A percentile compares a stretch with the other conserved stretches of the same genome.
These are phyloP conservation scores for Xiphias gladius DNA, from an alignment of 2,113 vertebrate species.

Conservation along the genomic window DNA sequence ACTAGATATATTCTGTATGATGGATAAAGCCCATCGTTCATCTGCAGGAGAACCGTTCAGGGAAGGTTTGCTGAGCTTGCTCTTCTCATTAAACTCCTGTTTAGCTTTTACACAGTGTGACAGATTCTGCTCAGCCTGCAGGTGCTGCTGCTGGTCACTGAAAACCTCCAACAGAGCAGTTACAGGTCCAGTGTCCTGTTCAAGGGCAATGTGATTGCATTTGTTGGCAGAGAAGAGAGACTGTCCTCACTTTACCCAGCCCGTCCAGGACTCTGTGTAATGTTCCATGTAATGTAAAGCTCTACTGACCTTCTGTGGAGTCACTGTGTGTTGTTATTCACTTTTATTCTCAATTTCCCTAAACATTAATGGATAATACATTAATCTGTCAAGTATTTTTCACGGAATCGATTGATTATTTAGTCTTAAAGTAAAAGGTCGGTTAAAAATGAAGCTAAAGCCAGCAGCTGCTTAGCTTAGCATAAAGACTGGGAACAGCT, in stretches of 20 bases:
- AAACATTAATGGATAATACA: too few species aligned
- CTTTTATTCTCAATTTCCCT: not conserved
- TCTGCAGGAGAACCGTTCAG: not conserved
- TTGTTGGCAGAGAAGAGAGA: not conserved
- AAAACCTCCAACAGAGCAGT: constrained; percentile 19
- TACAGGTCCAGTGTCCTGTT: constrained; percentile 24
- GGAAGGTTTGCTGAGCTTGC: not conserved
- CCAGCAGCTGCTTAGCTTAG: not conserved
- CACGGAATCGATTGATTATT: not conserved
- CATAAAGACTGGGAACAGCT: not conserved
- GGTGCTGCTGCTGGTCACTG: not conserved
- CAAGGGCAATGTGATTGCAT: not conserved
- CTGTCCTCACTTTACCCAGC: not conserved
- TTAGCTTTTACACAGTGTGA: constrained; percentile 67
- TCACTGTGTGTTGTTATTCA: not conserved
- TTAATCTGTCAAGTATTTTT: too few species aligned
- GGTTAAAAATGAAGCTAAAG: too few species aligned
- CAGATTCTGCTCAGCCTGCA: constrained; percentile 20
- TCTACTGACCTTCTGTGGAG: not conserved
- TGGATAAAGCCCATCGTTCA: not conserved
- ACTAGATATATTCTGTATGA: not conserved
- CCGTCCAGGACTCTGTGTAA: not conserved
- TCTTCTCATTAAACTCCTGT: constrained; percentile 6
- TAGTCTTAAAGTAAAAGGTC: not conserved
- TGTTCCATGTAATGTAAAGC: not conserved